Percentiles rank a stretch among this genome's conserved stretches.
These are phyloP conservation scores for Antechinus stuartii DNA, from an alignment of 2,113 vertebrate species.

Conservation along the genomic window DNA sequence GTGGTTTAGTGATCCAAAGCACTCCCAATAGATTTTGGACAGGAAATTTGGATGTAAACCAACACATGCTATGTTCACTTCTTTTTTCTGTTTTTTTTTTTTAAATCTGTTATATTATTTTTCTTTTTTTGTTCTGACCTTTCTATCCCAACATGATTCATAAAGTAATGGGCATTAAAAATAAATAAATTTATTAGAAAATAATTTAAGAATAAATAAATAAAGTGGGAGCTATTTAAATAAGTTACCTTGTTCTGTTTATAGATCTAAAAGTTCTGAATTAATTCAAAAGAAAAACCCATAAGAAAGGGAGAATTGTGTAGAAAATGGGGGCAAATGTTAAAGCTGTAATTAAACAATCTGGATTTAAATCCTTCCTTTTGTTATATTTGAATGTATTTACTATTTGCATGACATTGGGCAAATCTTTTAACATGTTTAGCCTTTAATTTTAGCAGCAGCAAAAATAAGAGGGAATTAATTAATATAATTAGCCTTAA, in stretches of 20 bases:
- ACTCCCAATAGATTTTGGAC: too few species aligned
- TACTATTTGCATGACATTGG: neutral
- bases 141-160: too few species aligned
- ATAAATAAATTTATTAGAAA: too few species aligned
- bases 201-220: too few species aligned
- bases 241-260: neutral
- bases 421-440: neutral
- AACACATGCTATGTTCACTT: too few species aligned
- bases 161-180: too few species aligned
- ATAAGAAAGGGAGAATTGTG: neutral
- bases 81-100: too few species aligned
- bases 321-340: neutral
- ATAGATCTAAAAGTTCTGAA: neutral
- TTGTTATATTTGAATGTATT: neutral
- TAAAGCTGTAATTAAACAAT: neutral
- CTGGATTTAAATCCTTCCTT: neutral
- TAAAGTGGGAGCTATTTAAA: too few species aligned
- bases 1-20: too few species aligned
- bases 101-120: too few species aligned
- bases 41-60: too few species aligned
- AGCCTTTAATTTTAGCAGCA: neutral
- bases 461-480: neutral
- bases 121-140: too few species aligned
- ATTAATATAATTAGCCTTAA: neutral
- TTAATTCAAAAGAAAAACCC: neutral